These are phyloP conservation scores for Drosophila simulans DNA, from an alignment of 1,140 invertebrate genomes.

Conservation along the genomic window DNA sequence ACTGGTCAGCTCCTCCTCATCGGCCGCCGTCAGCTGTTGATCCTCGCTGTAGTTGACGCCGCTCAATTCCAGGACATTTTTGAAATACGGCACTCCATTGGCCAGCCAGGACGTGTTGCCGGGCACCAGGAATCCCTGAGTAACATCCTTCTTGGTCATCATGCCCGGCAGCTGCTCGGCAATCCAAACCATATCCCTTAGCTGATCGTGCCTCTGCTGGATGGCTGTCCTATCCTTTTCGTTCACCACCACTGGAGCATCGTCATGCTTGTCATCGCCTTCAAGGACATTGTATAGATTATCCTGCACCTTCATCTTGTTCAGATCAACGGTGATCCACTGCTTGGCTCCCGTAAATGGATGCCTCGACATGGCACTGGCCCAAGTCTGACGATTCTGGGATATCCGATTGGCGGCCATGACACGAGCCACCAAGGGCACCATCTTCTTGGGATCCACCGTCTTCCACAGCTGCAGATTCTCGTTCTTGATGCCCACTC, in stretches of 20 bases:
- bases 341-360: conserved; percentile 95
- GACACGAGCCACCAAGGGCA: conserved; percentile 92
- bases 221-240: conserved; percentile 77
- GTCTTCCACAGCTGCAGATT: conserved; percentile 86
- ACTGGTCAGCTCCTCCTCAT: conserved; percentile 66
- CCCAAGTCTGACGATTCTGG: conserved; percentile 90
- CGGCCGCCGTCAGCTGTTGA: conserved; percentile 86
- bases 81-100: conserved; percentile 92
- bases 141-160: conserved; percentile 88
- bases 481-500: conserved; percentile 86
- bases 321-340: conserved; percentile 93
- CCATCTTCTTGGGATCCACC: conserved; percentile 86
- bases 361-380: conserved; percentile 87
- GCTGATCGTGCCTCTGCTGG: conserved; percentile 80
- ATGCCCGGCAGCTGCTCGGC: conserved; percentile 93
- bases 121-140: conserved; percentile 86
- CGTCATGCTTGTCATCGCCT: conserved; percentile 70
- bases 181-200: conserved; percentile 89
- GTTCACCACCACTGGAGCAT: conserved; percentile 86
- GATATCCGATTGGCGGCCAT: conserved; percentile 95
- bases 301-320: conserved; percentile 84
- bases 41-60: conserved; percentile 84
- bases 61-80: conserved; percentile 85
- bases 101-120: conserved; percentile 90
- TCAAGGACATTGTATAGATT: conserved; percentile 60